phyloP scores from a whole-genome alignment of 2,888 invertebrate species.

The Cataglyphis cursor region DNA sequence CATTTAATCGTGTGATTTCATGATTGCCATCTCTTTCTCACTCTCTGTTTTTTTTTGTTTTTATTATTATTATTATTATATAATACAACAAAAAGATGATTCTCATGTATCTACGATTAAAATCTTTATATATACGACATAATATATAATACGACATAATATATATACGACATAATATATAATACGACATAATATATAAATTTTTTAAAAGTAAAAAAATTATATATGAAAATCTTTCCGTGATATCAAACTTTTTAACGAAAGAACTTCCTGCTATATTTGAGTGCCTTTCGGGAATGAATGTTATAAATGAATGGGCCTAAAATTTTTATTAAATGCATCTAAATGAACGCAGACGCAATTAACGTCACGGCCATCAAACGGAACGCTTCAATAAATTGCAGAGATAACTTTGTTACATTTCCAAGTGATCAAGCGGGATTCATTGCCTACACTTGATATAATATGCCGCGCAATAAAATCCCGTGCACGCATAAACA shows the following conservation, averaged over 20 bases:
- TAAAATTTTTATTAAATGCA: constrained; percentile 13
- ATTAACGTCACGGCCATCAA: constrained; percentile 17
- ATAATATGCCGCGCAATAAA: neutral
- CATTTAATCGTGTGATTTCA: neutral
- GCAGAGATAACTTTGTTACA: constrained; percentile 25
- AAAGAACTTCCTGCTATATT: too few relatives aligned
- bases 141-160: too few relatives aligned
- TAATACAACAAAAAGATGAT: too few relatives aligned
- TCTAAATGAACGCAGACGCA: neutral
- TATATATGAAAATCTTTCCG: neutral
- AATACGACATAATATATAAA: neutral
- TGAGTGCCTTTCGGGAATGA: neutral
- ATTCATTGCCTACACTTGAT: constrained; percentile 12
- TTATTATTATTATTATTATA: too few relatives aligned
- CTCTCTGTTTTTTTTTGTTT: neutral
- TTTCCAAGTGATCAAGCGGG: constrained; percentile 18
- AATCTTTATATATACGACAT: neutral
- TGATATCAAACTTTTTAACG: neutral
- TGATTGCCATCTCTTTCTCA: neutral
- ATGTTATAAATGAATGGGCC: neutral
- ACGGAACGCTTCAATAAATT: neutral
- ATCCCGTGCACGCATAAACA: neutral
- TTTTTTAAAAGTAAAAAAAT: neutral
- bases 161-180: neutral
- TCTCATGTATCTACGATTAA: too few relatives aligned